Evolutionary conservation across 1,140 invertebrate genomes (phyloP).

Genomic region (Venturia canescens): DNA sequence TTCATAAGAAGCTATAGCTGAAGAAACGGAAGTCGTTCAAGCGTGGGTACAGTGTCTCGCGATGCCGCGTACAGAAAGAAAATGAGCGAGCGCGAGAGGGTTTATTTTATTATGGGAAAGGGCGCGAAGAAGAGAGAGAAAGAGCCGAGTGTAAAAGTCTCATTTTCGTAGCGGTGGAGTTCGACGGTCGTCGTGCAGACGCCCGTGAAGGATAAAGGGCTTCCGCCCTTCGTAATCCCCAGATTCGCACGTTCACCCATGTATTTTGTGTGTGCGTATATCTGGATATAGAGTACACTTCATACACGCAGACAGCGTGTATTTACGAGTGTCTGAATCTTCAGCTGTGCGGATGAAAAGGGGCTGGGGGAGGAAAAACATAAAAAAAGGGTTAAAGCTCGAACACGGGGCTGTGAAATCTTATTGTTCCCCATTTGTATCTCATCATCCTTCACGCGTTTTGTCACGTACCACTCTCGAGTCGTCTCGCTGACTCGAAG

Average conservation of each 20-base stretch:
- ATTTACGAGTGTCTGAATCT: constrained; percentile 40
- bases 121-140: neutral
- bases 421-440: constrained; percentile 41
- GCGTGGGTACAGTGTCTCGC: constrained; percentile 38
- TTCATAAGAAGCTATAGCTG: neutral
- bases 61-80: neutral
- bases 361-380: neutral
- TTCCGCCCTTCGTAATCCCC: constrained; percentile 46
- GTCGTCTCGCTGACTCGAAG: neutral
- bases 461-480: constrained; percentile 20
- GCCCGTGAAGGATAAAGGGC: constrained; percentile 43
- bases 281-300: neutral
- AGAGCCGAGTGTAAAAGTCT: constrained; percentile 21
- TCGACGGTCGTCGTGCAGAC: constrained; percentile 21
- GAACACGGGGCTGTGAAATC: constrained; percentile 7
- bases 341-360: constrained; percentile 27
- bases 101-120: constrained; percentile 40
- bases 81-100: neutral
- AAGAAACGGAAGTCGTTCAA: constrained; percentile 29
- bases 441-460: constrained; percentile 34
- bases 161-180: neutral
- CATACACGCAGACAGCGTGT: neutral
- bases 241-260: constrained; percentile 39
- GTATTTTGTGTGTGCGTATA: neutral
- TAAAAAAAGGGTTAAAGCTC: constrained; percentile 34